A percentile compares a stretch with the other conserved stretches of the same genome.
Evolutionary conservation across 2,888 invertebrate species (phyloP).

Genomic region (Melolontha melolontha): DNA sequence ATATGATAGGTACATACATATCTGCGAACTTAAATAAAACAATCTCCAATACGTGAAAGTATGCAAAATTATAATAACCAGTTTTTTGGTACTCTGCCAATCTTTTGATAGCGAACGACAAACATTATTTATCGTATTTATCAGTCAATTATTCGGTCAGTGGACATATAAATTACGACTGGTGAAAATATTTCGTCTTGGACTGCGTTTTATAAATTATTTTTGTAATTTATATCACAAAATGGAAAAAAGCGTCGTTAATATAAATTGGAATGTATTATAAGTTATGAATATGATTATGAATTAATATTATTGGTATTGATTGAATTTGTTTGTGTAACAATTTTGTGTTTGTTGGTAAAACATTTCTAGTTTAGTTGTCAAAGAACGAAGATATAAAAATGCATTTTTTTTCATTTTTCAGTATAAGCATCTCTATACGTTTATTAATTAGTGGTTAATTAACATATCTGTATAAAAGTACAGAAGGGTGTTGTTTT

Average conservation of each 20-base stretch:
- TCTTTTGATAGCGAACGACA: not conserved
- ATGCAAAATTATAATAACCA: not conserved
- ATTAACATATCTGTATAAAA: too few relatives aligned
- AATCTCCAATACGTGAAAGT: not conserved
- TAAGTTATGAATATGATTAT: too few relatives aligned
- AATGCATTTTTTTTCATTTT: too few relatives aligned
- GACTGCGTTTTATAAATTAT: not conserved
- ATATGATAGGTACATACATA: too few relatives aligned
- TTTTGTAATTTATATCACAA: not conserved
- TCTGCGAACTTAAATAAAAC: not conserved
- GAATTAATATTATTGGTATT: too few relatives aligned
- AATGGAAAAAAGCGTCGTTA: not conserved
- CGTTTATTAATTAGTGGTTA: too few relatives aligned
- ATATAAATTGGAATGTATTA: slow-evolving; percentile 6
- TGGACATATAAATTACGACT: not conserved
- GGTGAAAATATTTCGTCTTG: not conserved
- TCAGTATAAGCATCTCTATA: too few relatives aligned
- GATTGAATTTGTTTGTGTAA: too few relatives aligned
- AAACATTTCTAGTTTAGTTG: too few relatives aligned
- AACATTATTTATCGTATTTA: slow-evolving; percentile 4
- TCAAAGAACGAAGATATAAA: too few relatives aligned
- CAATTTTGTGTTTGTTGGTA: too few relatives aligned
- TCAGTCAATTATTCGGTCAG: not conserved
- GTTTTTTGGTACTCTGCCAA: not conserved
- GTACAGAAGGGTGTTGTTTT: too few relatives aligned